Percentiles rank a stretch among this genome's conserved stretches.
phyloP scores from a whole-genome alignment of 2,888 invertebrate species.

The Oxyscelio sp. region DNA sequence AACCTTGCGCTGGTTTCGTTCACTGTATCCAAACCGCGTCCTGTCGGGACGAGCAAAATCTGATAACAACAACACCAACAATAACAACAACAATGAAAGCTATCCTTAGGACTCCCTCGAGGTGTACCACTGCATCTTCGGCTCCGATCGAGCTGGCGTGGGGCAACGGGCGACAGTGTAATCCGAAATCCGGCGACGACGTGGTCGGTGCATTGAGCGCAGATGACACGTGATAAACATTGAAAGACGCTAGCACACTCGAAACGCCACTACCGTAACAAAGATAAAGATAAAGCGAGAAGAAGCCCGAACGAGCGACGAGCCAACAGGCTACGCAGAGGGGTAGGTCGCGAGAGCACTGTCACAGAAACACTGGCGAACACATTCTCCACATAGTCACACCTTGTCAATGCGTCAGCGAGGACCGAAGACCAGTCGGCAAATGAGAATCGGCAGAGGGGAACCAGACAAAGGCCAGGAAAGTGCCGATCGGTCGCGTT shows the following conservation, averaged over 20 bases:
- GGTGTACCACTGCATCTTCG: conserved; percentile 82
- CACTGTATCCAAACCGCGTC: conserved; percentile 52
- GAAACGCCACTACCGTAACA: conserved; percentile 49
- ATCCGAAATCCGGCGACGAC: conserved; percentile 81
- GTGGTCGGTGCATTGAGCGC: conserved; percentile 78
- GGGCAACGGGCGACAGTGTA: conserved; percentile 29
- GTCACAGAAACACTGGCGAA: conserved; percentile 79
- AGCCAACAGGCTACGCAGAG: conserved; percentile 65
- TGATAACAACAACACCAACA: conserved; percentile 26
- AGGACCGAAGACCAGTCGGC: conserved; percentile 6
- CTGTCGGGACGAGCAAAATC: conserved; percentile 3
- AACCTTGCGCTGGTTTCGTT: conserved; percentile 54
- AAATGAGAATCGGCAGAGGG: conserved; percentile 7
- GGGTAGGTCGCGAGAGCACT: conserved; percentile 75
- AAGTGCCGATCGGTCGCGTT: not conserved
- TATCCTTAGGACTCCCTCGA: conserved; percentile 83
- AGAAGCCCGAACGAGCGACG: conserved; percentile 40
- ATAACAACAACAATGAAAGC: conserved; percentile 49
- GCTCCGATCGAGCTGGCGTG: conserved; percentile 71
- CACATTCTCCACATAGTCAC: conserved; percentile 76
- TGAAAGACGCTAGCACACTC: conserved; percentile 71
- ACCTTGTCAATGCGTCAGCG: conserved; percentile 54
- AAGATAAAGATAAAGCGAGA: conserved; percentile 43
- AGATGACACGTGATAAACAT: conserved; percentile 83
- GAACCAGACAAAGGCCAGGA: not conserved